Conservation (phyloP, 2,113 vertebrate species). For the Pimephales promelas region DNA sequence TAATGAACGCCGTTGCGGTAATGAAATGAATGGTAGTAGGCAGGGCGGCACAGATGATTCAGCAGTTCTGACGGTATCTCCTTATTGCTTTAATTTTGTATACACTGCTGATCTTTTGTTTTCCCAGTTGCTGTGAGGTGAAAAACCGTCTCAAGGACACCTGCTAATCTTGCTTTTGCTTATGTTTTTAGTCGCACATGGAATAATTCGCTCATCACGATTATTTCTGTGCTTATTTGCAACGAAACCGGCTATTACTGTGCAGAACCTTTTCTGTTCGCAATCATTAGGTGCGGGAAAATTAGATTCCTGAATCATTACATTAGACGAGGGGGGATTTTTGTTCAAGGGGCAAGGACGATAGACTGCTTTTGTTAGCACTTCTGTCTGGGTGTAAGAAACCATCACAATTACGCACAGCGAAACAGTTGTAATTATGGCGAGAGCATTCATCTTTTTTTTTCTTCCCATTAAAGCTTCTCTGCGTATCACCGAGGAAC, state of each 20-base stretch:
- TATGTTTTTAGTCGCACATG: constrained; percentile 12
- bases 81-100: constrained; percentile 11
- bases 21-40: background rate
- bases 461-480: constrained; percentile 52
- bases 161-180: constrained; percentile 29
- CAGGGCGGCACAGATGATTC: constrained; percentile 1
- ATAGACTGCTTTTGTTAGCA: constrained; percentile 53
- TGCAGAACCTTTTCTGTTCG: constrained; percentile 49
- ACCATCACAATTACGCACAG: constrained; percentile 49
- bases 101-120: constrained; percentile 26
- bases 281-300: constrained; percentile 49
- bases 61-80: constrained; percentile 7
- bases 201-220: constrained; percentile 40
- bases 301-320: constrained; percentile 33
- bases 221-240: constrained; percentile 47
- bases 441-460: constrained; percentile 47
- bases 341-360: constrained; percentile 54
- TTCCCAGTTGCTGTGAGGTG: constrained; percentile 18
- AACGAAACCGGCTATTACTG: constrained; percentile 36
- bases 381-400: constrained; percentile 44
- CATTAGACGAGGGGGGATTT: constrained; percentile 48
- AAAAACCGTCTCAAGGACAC: constrained; percentile 15
- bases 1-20: constrained; percentile 23
- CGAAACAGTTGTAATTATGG: constrained; percentile 58
- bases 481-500: constrained; percentile 51